A percentile compares a stretch with the other conserved stretches of the same genome.
Evolutionary conservation across 2,888 invertebrate species (phyloP).

Genomic region (Sarcophaga rosellei): DNA sequence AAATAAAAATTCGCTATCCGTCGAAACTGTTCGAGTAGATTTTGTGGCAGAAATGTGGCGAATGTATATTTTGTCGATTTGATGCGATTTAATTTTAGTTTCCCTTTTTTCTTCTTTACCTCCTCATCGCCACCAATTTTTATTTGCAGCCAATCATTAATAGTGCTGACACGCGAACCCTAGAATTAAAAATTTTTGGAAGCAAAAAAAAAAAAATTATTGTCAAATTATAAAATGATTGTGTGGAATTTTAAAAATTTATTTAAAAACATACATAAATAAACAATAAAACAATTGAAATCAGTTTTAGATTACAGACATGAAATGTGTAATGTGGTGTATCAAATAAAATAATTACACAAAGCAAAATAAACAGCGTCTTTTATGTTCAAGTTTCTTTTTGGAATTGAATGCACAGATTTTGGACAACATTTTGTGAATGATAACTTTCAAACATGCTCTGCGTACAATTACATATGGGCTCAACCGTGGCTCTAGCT

Average conservation of each 20-base stretch:
- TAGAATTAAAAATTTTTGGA: slow-evolving; percentile 75
- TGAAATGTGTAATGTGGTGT: neutral
- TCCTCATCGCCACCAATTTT: slow-evolving; percentile 84
- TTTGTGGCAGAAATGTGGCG: slow-evolving; percentile 90
- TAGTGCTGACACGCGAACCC: slow-evolving; percentile 85
- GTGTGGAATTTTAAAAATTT: neutral
- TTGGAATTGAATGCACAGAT: too few relatives aligned
- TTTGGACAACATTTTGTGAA: too few relatives aligned
- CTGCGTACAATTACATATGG: too few relatives aligned
- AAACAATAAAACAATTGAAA: neutral
- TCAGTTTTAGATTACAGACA: neutral
- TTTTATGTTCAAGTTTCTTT: too few relatives aligned
- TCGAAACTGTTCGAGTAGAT: slow-evolving; percentile 91
- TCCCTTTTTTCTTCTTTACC: slow-evolving; percentile 76
- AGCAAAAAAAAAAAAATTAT: neutral
- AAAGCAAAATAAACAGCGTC: too few relatives aligned
- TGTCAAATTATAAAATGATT: neutral
- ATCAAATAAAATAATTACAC: too few relatives aligned
- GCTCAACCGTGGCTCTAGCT: too few relatives aligned
- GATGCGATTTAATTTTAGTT: slow-evolving; percentile 82
- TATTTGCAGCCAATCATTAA: slow-evolving; percentile 84
- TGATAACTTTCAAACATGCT: too few relatives aligned
- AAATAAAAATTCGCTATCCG: slow-evolving; percentile 93
- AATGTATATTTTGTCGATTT: slow-evolving; percentile 88
- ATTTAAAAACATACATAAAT: neutral